Evolutionary conservation across 1,140 invertebrate genomes (phyloP), one percentile per base, ranked within the genome.

Genomic region (Oryctes rhinoceros): DNA sequence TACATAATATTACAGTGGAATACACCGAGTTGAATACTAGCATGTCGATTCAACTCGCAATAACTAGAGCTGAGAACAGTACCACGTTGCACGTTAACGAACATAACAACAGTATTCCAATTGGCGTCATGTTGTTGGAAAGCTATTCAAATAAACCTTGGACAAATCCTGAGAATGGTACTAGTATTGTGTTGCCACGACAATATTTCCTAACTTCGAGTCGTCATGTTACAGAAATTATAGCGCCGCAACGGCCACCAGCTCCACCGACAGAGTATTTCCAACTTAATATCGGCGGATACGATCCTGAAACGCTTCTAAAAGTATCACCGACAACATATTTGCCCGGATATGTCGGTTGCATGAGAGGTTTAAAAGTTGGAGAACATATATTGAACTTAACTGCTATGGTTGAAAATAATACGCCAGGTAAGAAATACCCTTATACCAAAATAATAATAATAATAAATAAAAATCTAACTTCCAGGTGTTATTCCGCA

Each of bases 241-340:
- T 98, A 11, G 93, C 93, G 49, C 96, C 96, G 1, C 94, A 95
- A 86, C 89, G 96, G 81, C 95, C 95, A 7, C 93, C 94, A 10
- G 94, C 94, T 6, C 92, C 94, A 10, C 95, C 96, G 11, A 94
- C 93, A 0, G 94, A 94, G 82, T 97, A 97, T 87, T 96, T 96
- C 84, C 94, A 97, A 88, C 91, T 97, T 80, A 96, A 96, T 88
- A 89, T 98, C 53, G 97, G 96, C 67, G 96, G 96, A 20, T 95
- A 95, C 83, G 94, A 96, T 87, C 88, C 91, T 1, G 91, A 93
- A 84, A 94, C 93, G 84, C 87, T 95, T 53, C 88, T 94, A 79
- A 88, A 92, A 47, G 91, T 93, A 6, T 87, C 90, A 74, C 88
- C 88, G 0, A 84, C 88, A 0, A 85, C 92, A 3, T 90, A 91